A percentile compares a stretch with the other conserved stretches of the same genome.
Conservation (phyloP, 2,888 invertebrate species). For the Syrista parreyssii region DNA sequence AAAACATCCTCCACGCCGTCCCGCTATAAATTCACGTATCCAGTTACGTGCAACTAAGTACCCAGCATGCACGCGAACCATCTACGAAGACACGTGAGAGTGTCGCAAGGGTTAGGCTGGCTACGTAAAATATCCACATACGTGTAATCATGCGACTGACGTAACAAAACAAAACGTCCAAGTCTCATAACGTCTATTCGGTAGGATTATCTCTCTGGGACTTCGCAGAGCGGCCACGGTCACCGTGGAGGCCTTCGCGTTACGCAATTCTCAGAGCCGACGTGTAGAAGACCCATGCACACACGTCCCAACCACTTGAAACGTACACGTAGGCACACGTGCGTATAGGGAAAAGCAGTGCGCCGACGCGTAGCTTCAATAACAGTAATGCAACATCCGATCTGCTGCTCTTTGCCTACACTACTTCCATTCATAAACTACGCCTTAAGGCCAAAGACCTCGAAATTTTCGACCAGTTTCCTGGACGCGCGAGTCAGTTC, state of each 20-base stretch:
- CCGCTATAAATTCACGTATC: not conserved
- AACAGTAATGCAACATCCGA: slow-evolving; percentile 5
- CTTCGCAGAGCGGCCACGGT: slow-evolving; percentile 42
- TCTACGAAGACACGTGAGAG: not conserved
- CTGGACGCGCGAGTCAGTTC: not conserved
- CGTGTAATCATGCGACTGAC: not conserved
- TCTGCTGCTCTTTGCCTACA: not conserved
- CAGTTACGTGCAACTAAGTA: not conserved
- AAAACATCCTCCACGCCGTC: not conserved
- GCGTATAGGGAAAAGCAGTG: not conserved
- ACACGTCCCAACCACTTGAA: not conserved
- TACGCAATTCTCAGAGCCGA: slow-evolving; percentile 26
- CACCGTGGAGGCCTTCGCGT: slow-evolving; percentile 44
- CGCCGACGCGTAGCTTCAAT: slow-evolving; percentile 2
- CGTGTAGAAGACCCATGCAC: not conserved
- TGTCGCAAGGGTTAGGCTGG: not conserved
- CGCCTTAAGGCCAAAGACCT: slow-evolving; percentile 4
- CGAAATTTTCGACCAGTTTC: not conserved
- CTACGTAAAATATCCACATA: not conserved
- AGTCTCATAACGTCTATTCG: not conserved
- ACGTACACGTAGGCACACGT: not conserved
- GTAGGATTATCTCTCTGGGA: slow-evolving; percentile 17
- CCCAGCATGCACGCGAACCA: not conserved
- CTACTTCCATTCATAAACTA: not conserved
- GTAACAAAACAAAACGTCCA: not conserved